Conservation (phyloP, 2,113 vertebrate species). For the Hydropotes inermis region DNA sequence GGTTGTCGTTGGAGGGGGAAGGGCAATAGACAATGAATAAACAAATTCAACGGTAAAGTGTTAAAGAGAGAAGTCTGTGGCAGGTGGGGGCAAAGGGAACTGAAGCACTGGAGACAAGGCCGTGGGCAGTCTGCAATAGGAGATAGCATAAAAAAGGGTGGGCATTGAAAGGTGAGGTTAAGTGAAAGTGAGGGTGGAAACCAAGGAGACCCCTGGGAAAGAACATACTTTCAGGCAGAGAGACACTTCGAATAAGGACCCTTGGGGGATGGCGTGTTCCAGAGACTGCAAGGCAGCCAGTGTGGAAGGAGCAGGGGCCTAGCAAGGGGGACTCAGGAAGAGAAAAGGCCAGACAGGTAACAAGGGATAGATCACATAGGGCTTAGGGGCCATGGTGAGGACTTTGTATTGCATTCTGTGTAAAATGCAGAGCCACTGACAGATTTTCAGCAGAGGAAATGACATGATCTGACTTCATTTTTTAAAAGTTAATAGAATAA, state of each 20-base stretch:
- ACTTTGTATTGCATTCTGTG: background rate
- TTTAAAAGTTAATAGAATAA: background rate
- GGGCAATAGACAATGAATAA: background rate
- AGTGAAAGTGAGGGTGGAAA: background rate
- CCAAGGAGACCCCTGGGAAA: background rate
- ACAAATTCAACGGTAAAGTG: background rate
- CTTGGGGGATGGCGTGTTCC: background rate
- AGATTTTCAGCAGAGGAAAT: background rate
- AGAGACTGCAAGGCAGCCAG: background rate
- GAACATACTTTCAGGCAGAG: background rate
- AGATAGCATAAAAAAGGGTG: background rate
- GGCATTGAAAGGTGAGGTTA: background rate
- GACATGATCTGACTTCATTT: background rate
- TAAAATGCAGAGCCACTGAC: background rate
- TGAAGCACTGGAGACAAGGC: background rate
- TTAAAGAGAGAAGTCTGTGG: background rate
- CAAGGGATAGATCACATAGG: background rate
- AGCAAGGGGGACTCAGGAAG: background rate
- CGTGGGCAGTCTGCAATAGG: background rate
- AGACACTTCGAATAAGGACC: background rate
- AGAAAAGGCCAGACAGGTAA: background rate
- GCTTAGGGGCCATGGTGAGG: background rate
- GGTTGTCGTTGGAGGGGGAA: accelerated
- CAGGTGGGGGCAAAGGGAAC: background rate
- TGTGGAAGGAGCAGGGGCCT: background rate